A percentile compares a stretch with the other conserved stretches of the same genome.
These are phyloP conservation scores for Neolamprologus toae DNA, from an alignment of 2,113 vertebrate genomes.

Conservation along the genomic window DNA sequence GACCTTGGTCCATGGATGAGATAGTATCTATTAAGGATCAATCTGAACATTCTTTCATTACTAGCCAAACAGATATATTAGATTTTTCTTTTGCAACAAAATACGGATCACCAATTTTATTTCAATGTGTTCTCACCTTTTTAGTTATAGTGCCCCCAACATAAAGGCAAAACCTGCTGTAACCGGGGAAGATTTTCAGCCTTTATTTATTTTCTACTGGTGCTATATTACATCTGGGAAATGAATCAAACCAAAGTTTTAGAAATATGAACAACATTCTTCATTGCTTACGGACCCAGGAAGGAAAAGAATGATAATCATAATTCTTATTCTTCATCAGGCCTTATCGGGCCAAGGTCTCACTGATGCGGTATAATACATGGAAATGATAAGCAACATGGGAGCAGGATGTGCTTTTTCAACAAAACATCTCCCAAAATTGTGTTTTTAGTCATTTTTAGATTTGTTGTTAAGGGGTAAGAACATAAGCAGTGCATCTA, in stretches of 20 bases:
- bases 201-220: background rate
- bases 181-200: background rate
- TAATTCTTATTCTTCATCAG: background rate
- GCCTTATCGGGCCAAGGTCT: background rate
- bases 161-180: background rate
- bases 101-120: background rate
- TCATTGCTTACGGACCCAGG: background rate
- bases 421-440: background rate
- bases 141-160: background rate
- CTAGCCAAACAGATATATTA: background rate
- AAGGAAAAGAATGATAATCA: background rate
- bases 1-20: background rate
- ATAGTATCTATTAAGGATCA: background rate
- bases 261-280: background rate
- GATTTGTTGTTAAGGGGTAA: background rate
- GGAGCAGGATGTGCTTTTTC: background rate
- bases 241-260: background rate
- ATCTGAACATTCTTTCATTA: background rate
- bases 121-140: background rate
- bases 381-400: background rate
- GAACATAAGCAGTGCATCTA: background rate
- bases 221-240: background rate
- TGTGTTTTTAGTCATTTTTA: background rate
- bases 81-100: background rate
- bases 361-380: background rate